Evolutionary conservation across 2,888 invertebrate species (phyloP).

Genomic region (Ischnus inquisitorius): DNA sequence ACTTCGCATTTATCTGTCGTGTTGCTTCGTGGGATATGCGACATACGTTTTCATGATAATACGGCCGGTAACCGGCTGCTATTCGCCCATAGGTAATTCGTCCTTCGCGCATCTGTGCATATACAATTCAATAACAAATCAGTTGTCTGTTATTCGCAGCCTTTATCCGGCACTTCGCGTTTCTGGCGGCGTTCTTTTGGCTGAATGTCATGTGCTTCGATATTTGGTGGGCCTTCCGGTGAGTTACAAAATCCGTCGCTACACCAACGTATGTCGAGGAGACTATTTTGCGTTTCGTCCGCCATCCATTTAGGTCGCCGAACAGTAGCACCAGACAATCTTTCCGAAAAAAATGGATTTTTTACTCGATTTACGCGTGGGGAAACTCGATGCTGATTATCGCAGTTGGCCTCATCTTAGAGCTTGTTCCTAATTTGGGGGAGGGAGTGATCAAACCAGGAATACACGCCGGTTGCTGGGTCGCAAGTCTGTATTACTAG

Average conservation of each 20-base stretch:
- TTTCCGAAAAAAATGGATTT: slow-evolving; percentile 88
- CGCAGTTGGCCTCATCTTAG: slow-evolving; percentile 86
- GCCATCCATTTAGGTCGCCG: slow-evolving; percentile 86
- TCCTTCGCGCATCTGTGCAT: slow-evolving; percentile 62
- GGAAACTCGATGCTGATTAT: slow-evolving; percentile 88
- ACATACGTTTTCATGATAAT: too few relatives aligned
- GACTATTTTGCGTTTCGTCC: slow-evolving; percentile 54
- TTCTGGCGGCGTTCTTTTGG: slow-evolving; percentile 94
- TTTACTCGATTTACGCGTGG: slow-evolving; percentile 90
- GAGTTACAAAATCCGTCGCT: neutral
- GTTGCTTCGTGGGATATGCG: too few relatives aligned
- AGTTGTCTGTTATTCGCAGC: slow-evolving; percentile 86
- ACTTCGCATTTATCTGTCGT: too few relatives aligned
- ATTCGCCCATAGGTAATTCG: slow-evolving; percentile 86
- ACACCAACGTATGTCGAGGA: neutral
- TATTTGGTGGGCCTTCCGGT: slow-evolving; percentile 21
- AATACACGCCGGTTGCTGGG: slow-evolving; percentile 88
- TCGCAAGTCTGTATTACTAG: slow-evolving; percentile 86
- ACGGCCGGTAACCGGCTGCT: too few relatives aligned
- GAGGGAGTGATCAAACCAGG: slow-evolving; percentile 86
- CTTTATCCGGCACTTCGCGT: slow-evolving; percentile 91
- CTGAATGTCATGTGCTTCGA: slow-evolving; percentile 93
- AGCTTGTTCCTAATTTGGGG: slow-evolving; percentile 86
- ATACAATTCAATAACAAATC: neutral
- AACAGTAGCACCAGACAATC: slow-evolving; percentile 82